A percentile compares a stretch with the other conserved stretches of the same genome.
Conservation (phyloP, 2,113 vertebrate genomes). For the Saimiri boliviensis region DNA sequence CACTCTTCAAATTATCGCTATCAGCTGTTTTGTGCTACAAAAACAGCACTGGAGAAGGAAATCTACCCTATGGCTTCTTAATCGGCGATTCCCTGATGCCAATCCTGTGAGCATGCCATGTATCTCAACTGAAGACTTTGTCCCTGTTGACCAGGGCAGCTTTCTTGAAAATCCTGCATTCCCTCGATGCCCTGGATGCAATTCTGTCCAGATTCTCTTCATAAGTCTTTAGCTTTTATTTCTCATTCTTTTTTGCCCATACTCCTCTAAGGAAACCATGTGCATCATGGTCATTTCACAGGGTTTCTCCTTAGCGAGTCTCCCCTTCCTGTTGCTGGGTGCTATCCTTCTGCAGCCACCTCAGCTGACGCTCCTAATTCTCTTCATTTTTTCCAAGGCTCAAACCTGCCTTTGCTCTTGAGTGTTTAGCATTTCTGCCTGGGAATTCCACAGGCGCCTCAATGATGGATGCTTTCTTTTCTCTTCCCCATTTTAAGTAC, state of each 20-base stretch:
- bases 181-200: neutral
- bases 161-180: neutral
- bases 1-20: neutral
- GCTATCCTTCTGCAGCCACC: neutral
- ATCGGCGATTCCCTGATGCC: neutral
- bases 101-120: neutral
- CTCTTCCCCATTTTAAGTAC: neutral
- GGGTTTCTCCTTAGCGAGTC: neutral
- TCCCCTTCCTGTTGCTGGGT: neutral
- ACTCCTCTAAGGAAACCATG: neutral
- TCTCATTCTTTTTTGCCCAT: neutral
- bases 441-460: neutral
- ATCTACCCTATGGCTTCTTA: neutral
- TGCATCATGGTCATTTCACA: neutral
- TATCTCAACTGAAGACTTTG: neutral
- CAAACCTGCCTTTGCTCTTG: neutral
- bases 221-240: neutral
- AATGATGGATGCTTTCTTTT: neutral
- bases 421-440: neutral
- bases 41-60: neutral
- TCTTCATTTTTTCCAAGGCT: neutral
- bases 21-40: neutral
- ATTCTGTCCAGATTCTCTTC: neutral
- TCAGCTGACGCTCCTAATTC: neutral
- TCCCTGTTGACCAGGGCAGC: neutral